Evolutionary conservation across 2,888 invertebrate genomes (phyloP), one percentile per base, ranked within the genome.

Genomic region (Acronicta leporina): DNA sequence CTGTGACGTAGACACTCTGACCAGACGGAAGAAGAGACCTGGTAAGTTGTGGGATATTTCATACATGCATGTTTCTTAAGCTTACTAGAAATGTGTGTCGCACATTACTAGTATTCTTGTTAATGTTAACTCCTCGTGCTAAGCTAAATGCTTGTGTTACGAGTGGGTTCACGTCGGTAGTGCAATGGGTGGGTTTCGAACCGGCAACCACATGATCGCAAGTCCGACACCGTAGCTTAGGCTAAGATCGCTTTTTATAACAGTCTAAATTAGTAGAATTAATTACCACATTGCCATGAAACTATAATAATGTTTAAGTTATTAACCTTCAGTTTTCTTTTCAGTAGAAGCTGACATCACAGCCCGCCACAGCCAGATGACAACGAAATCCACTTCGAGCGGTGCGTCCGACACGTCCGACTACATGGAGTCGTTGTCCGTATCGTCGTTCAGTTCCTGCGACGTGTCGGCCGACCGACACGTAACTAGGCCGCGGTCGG

Each of bases 361-460:
- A 2, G 92, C 92, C 3, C 94, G 95, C 5, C 92, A 91, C 80
- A 95, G 96, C 52, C 95, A 95, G 64, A 89, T 95, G 77, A 96
- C 95, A 62, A 95, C 92, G 54, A 93, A 95, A 73, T 96, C 96
- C 76, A 95, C 96, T 0, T 96, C 96, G 57, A 96, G 96, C 77
- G 96, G 96, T 5, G 96, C 96, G 1, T 97, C 96, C 6, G 97
- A 97, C 84, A 96, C 96, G 84, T 96, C 96, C 0, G 97, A 97
- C 92, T 97, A 96, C 89, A 96, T 96, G 87, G 96, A 97, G 85
- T 96, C 96, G 0, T 90, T 96, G 25, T 96, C 96, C 0, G 94
- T 96, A 16, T 96, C 96, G 2, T 97, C 96, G 0, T 95, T 96
- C 80, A 96, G 96, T 68, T 96, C 96, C 6, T 95, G 95, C 58